Evolutionary conservation across 2,113 vertebrate genomes (phyloP), one percentile per base, ranked within the genome.

Genomic region (Phylloscopus whistleri): DNA sequence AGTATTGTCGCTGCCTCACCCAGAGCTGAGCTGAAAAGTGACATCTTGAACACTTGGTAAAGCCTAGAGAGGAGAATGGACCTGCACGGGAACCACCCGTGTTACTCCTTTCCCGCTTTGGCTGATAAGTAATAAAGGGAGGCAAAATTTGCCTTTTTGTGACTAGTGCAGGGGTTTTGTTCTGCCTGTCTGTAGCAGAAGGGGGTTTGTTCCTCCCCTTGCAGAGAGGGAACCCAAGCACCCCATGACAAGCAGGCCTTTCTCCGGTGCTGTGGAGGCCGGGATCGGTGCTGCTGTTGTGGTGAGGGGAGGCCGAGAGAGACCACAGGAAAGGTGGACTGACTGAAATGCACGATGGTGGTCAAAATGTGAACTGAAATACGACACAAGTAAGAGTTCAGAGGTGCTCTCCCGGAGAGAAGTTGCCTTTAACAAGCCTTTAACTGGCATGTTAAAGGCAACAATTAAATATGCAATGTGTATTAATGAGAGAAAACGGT

Each of bases 161-260:
- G 60, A 31, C 7, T 30, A 23, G 26, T 8, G 17, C 16, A 14
- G 26, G 11, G 2, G 0, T 13, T 75, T 55, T 1, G 15, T 59
- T 77, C 41, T 4, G 13, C 26, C 16, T 51, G 39, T 7, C 23
- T 1, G 1, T 19, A 37, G 51, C 0, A 0, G 37, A 64, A 39
- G n/a, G 37, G 20, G 33, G 5, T 31, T 33, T 33, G 35, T 39
- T 75, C 7, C 13, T 73, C 31, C 30, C 6, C 18, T 41, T 13
- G 19, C 33, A 16, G 44, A 80, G 82, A 55, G 59, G 55, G 28
- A 33, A 8, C 7, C 41, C 20, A 7, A 14, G 4, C 15, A 1
- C 1, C 3, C 18, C 0, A 0, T 0, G 68, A 52, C 48, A 27
- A 33, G 18, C 3, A 7, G 31, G 22, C 22, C 12, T 3, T 17